Base-by-base conservation (phyloP, 2,888 invertebrate genomes). In the Lingula anatina region DNA sequence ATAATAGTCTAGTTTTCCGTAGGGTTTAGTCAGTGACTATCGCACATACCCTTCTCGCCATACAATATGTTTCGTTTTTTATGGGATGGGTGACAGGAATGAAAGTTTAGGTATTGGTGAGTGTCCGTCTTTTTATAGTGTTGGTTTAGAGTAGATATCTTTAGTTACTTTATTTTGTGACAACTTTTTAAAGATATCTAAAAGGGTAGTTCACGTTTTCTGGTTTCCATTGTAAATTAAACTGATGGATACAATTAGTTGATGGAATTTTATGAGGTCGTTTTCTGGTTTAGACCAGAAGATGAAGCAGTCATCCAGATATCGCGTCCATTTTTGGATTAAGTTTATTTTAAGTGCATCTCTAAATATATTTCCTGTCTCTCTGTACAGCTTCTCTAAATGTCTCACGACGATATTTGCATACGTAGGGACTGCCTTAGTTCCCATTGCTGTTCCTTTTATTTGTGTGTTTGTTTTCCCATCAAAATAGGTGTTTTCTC, bases 391-490 rank as follows among this genome's bases (percentile, higher is more conserved):
- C 12, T 35, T 25, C 31, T 41, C 12, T 21, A 46, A 23, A 20
- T 38, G 47, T 26, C 44, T 46, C 37, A 49, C 31, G 18, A 42
- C 28, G 15, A 54, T 23, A 24, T 47, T 57, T 2, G 50, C 55
- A 45, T 51, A 53, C 3, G 48, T 46, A 9, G 53, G 56, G 1
- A 52, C 53, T 37, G 53, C 25, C 35, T 46, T 41, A 1, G 49
- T 53, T 5, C 54, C 56, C 50, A 53, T 53, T 1, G 50, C 50
- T 37, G 52, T 54, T 20, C 54, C 52, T 25, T 45, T 31, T n/a
- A 40, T 46, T 35, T 54, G 54, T 31, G 9, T 45, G 37, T 48
- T 50, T 25, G 27, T 25, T 35, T 48, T 31, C 25, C 35, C 21
- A 38, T 45, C 39, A 27, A 51, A 48, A 36, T 47, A 44, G 26